Base-by-base conservation (phyloP, 2,797 vertebrate species). In the Gymnopithys bicolor region DNA sequence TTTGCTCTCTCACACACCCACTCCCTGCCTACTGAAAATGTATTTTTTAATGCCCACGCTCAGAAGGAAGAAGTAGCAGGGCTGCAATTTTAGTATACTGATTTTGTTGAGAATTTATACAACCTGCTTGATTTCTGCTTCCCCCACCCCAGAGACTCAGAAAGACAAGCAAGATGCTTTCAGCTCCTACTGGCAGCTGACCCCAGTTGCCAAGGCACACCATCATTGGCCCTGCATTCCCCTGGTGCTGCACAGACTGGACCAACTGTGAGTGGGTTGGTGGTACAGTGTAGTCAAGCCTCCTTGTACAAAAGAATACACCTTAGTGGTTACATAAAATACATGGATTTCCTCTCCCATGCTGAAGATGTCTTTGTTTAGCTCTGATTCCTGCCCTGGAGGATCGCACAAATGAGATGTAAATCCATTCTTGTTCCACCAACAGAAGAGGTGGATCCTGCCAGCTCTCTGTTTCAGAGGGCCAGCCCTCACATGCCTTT, bases 1-100 rank as follows among this genome's bases (percentile, higher is more conserved):
- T 80, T 79, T 22, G 24, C 85, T 88, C 94, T 94, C 91, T 94
- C 94, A 75, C 95, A 76, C 69, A n/a, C 90, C 94, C 67, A 76
- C 87, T 66, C 51, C 23, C 90, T 86, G 80, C 94, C 93, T 95
- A 90, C 91, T 17, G 62, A 75, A 82, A 75, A 66, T 66, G 51
- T 51, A 75, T 78, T 52, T 92, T 87, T 93, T 91, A 84, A 84
- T 88, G 70, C 83, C 79, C 73, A 87, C 46, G 2, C 69, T 64
- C 35, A 62, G 55, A 74, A 78, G 66, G 73, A 85, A 88, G 79
- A 92, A 93, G 80, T 18, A 88, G 79, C 91, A 93, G 80, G 16
- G 19, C 73, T 66, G 69, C 19, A 51, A 58, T 81, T 87, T 92
- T 85, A 66, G 51, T 68, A 64, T 27, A 75, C 46, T 77, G 37